phyloP scores from a whole-genome alignment of 2,113 vertebrate genomes.

The Etia nguti region DNA sequence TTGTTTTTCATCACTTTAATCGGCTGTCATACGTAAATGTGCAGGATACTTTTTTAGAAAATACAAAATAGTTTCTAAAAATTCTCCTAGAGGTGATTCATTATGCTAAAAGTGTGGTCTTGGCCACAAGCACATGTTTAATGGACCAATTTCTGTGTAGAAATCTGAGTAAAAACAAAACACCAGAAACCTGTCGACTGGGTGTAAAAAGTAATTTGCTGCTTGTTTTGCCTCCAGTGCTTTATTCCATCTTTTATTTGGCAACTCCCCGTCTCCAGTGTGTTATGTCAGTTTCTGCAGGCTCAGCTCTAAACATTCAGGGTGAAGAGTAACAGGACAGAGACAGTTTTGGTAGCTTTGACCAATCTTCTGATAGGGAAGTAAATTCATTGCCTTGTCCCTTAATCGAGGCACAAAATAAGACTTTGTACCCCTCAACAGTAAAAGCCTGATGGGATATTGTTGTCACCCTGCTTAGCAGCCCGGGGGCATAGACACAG shows the following conservation, averaged over 20 bases:
- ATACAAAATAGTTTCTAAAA: not conserved
- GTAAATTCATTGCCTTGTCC: not conserved
- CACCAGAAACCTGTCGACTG: fast-evolving
- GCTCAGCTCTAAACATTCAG: not conserved
- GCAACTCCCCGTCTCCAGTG: not conserved
- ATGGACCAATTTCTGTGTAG: not conserved
- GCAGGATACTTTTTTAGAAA: not conserved
- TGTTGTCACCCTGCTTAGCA: not conserved
- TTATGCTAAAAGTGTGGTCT: not conserved
- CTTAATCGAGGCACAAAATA: not conserved
- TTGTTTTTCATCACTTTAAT: not conserved
- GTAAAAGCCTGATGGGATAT: not conserved
- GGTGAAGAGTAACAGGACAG: not conserved
- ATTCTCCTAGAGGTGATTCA: not conserved
- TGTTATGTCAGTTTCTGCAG: not conserved
- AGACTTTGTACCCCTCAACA: not conserved
- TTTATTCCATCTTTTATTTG: not conserved
- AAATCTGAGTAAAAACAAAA: not conserved
- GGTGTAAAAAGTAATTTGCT: not conserved
- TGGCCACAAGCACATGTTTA: not conserved
- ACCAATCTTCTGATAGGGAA: not conserved
- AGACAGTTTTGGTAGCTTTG: not conserved
- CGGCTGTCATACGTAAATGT: not conserved
- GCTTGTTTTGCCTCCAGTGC: fast-evolving
- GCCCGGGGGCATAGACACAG: not conserved